A percentile compares a stretch with the other conserved stretches of the same genome.
Evolutionary conservation across 2,113 vertebrate genomes (phyloP).

Genomic region (Protomyctophum bolini): DNA sequence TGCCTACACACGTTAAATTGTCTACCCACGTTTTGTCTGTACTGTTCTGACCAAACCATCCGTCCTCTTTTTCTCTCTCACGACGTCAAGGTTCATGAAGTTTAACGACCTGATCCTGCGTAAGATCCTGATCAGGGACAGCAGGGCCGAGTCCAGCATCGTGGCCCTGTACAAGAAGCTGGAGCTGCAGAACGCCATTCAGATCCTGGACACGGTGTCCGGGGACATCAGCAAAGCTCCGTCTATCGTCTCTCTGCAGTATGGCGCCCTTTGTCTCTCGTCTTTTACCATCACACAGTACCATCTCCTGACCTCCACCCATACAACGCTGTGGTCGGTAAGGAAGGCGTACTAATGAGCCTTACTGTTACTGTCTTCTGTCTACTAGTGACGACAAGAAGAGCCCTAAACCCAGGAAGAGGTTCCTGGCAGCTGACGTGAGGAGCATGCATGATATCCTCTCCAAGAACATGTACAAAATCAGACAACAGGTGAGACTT

Average conservation of each 20-base stretch:
- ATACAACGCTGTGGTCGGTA: background rate
- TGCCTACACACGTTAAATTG: too few relatives aligned
- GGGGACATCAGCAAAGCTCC: constrained; percentile 76
- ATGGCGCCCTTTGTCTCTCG: constrained; percentile 50
- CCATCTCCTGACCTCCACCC: background rate
- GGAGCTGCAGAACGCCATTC: constrained; percentile 92
- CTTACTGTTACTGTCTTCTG: background rate
- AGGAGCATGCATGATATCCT: constrained; percentile 90
- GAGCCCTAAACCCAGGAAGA: constrained; percentile 80
- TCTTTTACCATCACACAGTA: too few relatives aligned
- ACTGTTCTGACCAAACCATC: background rate
- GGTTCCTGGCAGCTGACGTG: constrained; percentile 83
- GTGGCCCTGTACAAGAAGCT: constrained; percentile 94
- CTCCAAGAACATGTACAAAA: constrained; percentile 97
- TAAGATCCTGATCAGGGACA: constrained; percentile 87
- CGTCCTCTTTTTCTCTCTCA: background rate
- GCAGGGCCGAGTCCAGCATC: constrained; percentile 89
- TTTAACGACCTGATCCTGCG: constrained; percentile 91
- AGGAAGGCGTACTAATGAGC: background rate
- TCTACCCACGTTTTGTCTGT: background rate
- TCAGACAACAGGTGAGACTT: constrained; percentile 88
- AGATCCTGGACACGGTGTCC: constrained; percentile 85
- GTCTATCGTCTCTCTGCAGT: constrained; percentile 78
- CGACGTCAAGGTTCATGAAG: constrained; percentile 86
- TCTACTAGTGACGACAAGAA: constrained; percentile 74